Evolutionary conservation across 2,797 vertebrate genomes (phyloP), one percentile per base, ranked within the genome.

Genomic region (Pseudotriccus pelzelni): DNA sequence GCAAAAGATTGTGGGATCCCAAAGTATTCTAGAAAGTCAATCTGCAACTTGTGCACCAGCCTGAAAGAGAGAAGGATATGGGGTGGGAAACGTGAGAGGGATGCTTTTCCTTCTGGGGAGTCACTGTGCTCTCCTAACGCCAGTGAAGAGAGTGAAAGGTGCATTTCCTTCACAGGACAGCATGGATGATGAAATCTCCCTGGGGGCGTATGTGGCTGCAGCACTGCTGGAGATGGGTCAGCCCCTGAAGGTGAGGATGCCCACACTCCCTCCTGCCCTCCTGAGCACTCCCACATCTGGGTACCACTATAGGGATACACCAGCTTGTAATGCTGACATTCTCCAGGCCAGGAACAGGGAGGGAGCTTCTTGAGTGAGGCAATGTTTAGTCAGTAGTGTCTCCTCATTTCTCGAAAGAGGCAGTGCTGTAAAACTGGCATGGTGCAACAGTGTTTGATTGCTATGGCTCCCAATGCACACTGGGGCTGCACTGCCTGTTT

Each of bases 221-320:
- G 97, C 97, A 1, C 90, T 98, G 78, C 76, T 98, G 94, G 98
- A 98, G 84, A 90, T 95, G 89, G 95, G 96, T 16, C 90, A 89
- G 53, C 91, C 94, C 0, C 60, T 68, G 75, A 86, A 94, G 60
- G 94, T 96, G 76, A 97, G 97, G 64, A 25, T 0, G 0, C 8
- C 37, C 18, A 5, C 2, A 0, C 16, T 84, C 18, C 47, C 19
- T 55, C 30, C 72, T 36, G n/a, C 44, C 46, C 52, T 49, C 55
- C n/a, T 36, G 14, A n/a, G 7, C 1, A 5, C 24, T 70, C 28
- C 47, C 7, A 14, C 0, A 3, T 32, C 41, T 24, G 23, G 32
- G 8, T 21, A 55, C 10, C 1, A 2, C 24, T 14, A 2, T 1
- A 2, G 19, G 14, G 7, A 21, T 41, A 24, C 2, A 0, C 11